Base-by-base conservation (phyloP, 2,113 vertebrate genomes). In the Dicaeum eximium region DNA sequence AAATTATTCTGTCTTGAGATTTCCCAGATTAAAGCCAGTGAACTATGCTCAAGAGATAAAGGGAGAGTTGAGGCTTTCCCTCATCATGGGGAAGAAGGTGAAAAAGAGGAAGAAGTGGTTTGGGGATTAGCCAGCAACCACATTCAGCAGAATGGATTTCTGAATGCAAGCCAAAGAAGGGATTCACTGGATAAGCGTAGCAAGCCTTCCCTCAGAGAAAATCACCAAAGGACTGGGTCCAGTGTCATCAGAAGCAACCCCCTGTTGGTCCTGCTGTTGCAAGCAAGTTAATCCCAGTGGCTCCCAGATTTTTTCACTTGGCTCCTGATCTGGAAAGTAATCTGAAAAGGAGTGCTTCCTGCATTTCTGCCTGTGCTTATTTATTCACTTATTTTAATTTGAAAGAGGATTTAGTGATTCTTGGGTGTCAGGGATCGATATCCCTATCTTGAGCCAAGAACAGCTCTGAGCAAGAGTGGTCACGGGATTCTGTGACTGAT, bases 351-450 rank as follows among this genome's bases (percentile, higher is more conserved):
- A 57, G 51, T 71, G 60, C 60, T 81, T 80, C 69, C 69, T 88
- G 57, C 50, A 65, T 83, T 95, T 86, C 90, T 7, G 3, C 27
- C 72, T 48, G 15, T 67, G 70, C 67, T 86, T 94, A 74, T 93
- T 95, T 95, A 92, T 91, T 92, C 74, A 72, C 71, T 90, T 73
- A 80, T 88, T 96, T 96, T 93, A 94, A 95, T 91, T 92, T 92
- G 86, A 80, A 92, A 79, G 82, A 77, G 65, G 65, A 79, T 90
- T 94, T 93, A 96, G 80, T 3, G 18, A 86, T 95, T 80, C 1
- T 1, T 96, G 88, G 51, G 73, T 93, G 69, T 74, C 11, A 0
- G 23, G 35, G 64, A 96, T 95, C 65, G 0, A 95, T 93, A 93
- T 51, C 47, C 14, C 17, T 24, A 47, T 87, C 30, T 4, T 17